Evolutionary conservation across 2,113 vertebrate genomes (phyloP), one percentile per base, ranked within the genome.

Genomic region (Mormoops blainvillei): DNA sequence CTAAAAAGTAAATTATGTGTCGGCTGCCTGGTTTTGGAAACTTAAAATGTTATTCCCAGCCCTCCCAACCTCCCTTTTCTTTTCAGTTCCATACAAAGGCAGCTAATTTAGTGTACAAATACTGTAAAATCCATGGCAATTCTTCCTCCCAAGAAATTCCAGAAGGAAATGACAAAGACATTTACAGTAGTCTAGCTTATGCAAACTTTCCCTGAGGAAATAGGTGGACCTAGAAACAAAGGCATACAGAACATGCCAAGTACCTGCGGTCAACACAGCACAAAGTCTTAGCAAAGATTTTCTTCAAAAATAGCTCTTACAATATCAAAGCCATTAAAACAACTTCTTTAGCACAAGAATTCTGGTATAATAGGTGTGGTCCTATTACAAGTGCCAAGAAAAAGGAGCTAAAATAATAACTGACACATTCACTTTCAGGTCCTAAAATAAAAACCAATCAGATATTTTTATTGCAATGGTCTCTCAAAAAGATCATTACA

Each of bases 181-280:
- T 88, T 86, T 77, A 96, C 68, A 85, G 89, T 56, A 81, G 36
- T 56, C 68, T 87, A 74, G 82, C 67, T 83, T 73, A 93, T 83
- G 89, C 94, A 96, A 77, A 82, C 31, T 74, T 86, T 93, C 93
- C 97, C 93, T 93, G 16, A 94, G 96, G 96, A 97, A 97, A 91
- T 48, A 77, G 70, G 71, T 82, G 65, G 76, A 61, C 71, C 89
- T 76, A 89, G 36, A 96, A 97, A 97, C 93, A 96, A 96, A 94
- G 67, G 65, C 65, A n/a, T 52, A 73, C 38, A 48, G 48, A 65
- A 71, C 58, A 92, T 63, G 76, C 74, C 89, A 92, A 96, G 81
- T 33, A 82, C 36, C 31, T 24, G 71, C 94, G 67, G 63, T 58
- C 48, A 94, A 50, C 45, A 71, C 20, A 92, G 94, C 54, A 95